phyloP scores from a whole-genome alignment of 2,113 vertebrate species.

The Hepsetus odoe region DNA sequence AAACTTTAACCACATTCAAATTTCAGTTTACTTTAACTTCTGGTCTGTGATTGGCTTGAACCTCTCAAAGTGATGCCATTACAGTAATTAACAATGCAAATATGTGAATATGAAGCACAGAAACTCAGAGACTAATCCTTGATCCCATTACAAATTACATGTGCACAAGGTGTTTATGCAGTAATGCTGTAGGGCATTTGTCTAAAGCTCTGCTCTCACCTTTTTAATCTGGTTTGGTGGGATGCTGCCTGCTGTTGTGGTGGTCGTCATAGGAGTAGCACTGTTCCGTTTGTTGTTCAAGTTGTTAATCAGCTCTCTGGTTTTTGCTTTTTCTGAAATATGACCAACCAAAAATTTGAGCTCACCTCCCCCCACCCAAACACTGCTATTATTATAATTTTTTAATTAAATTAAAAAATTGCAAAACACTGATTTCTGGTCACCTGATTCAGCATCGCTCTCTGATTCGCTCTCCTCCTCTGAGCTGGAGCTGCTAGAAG shows the following conservation, averaged over 20 bases:
- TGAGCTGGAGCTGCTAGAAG: conserved; percentile 81
- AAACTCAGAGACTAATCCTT: background rate
- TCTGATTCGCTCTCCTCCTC: conserved; percentile 81
- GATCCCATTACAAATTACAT: background rate
- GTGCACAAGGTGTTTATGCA: background rate
- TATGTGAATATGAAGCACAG: background rate
- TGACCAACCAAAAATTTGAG: background rate
- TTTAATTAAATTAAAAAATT: background rate
- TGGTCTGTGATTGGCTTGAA: background rate
- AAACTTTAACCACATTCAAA: background rate
- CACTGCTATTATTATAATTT: too few species aligned
- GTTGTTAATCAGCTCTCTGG: conserved; percentile 82
- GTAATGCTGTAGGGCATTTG: background rate
- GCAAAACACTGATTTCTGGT: background rate
- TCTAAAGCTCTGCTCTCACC: too few species aligned
- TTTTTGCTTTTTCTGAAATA: conserved; percentile 80
- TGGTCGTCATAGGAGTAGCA: conserved; percentile 67
- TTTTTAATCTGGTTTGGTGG: conserved; percentile 71
- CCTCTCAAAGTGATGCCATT: background rate
- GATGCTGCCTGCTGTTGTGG: conserved; percentile 58
- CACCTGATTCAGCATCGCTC: conserved; percentile 78
- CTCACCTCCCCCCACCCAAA: background rate
- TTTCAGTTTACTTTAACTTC: background rate
- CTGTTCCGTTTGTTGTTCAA: conserved; percentile 82
- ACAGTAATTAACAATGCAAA: background rate